Base-by-base conservation (phyloP, 2,888 invertebrate genomes). In the Agrotis clavis region DNA sequence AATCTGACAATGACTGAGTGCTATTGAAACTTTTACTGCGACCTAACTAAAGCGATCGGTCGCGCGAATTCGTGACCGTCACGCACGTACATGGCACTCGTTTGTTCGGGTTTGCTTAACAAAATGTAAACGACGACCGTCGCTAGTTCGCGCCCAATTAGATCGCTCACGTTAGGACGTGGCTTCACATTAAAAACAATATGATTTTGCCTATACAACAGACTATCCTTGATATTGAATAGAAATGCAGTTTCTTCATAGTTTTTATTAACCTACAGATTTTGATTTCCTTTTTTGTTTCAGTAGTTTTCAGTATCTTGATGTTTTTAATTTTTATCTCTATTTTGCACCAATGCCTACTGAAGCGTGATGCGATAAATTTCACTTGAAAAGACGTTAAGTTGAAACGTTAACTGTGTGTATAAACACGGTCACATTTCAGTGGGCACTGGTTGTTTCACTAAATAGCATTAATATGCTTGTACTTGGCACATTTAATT, bases 401-500 rank as follows among this genome's bases (percentile, higher is more conserved):
- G 18, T 51, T 60, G 47, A 80, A 56, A 59, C 61, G 5, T 71
- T 54, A 64, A 68, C n/a, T 51, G 4, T 66, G 30, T 54, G 18
- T 54, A 21, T 62, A 65, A 57, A 54, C n/a, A 60, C 16, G n/a
- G 57, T 66, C 47, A 63, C 61, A 67, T 54, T 64, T 74, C 82
- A 79, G 54, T 79, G 60, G 79, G 30, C 66, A 79, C 18, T 66
- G 60, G 62, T 63, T 67, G 66, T 73, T 79, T 66, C 64, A 77
- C 72, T 72, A 69, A 77, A 72, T 67, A 53, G 47, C 35, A 74
- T 76, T 84, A 71, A 71, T 81, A 78, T 74, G 87, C 87, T 87
- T 88, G 78, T 85, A 75, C 77, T 74, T 77, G 65, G 83, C 82
- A 82, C 82, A 86, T 81, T 78, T 79, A 65, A 71, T 90, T 91